phyloP scores from a whole-genome alignment of 1,140 invertebrate genomes.

The Ceratina calcarata region DNA sequence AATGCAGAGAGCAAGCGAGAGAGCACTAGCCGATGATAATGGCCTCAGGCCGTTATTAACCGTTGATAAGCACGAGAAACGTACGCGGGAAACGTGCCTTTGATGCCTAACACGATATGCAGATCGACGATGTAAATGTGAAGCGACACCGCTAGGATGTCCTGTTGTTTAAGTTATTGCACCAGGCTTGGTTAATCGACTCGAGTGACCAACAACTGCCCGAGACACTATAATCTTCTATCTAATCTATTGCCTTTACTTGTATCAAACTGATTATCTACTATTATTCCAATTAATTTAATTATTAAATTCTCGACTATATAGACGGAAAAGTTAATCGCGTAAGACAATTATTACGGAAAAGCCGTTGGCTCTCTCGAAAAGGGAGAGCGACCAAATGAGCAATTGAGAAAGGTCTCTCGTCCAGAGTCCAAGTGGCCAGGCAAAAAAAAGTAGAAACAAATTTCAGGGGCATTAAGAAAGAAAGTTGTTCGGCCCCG shows the following conservation, averaged over 20 bases:
- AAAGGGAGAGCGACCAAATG: not conserved
- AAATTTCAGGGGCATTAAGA: slow-evolving; percentile 24
- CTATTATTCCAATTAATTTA: too few species aligned
- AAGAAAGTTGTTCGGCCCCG: not conserved
- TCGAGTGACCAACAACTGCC: too few species aligned
- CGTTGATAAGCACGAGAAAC: slow-evolving; percentile 43
- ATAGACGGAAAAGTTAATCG: too few species aligned
- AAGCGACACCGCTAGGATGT: slow-evolving; percentile 4
- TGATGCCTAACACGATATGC: slow-evolving; percentile 39
- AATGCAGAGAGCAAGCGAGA: not conserved
- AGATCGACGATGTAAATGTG: slow-evolving; percentile 29
- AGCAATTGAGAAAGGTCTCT: slow-evolving; percentile 1
- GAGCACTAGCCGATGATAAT: slow-evolving; percentile 42
- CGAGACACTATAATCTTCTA: too few species aligned
- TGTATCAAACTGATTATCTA: too few species aligned
- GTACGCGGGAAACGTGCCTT: slow-evolving; percentile 24
- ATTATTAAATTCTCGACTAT: too few species aligned
- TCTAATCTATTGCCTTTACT: too few species aligned
- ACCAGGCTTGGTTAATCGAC: too few species aligned
- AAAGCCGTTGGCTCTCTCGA: not conserved
- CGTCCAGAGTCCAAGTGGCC: not conserved
- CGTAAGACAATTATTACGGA: too few species aligned
- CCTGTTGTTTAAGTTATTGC: slow-evolving; percentile 23
- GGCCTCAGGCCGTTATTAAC: slow-evolving; percentile 31
- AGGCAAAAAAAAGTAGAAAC: not conserved